Conservation (phyloP, 2,888 invertebrate species). For the Meiosimyza decipiens region DNA sequence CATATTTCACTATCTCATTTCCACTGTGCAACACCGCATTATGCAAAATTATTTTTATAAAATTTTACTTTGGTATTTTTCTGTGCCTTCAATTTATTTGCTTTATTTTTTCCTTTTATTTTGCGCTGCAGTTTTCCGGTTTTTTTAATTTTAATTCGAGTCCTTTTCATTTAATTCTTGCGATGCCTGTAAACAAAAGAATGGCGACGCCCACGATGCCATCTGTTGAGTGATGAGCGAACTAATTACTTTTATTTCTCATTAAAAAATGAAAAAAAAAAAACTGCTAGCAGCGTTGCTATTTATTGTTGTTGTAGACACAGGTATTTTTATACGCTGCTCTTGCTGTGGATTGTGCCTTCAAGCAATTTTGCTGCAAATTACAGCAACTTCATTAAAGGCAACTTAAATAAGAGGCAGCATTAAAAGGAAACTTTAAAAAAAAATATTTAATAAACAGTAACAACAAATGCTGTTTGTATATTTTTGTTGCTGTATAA, state of each 20-base stretch:
- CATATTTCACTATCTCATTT: too few species aligned
- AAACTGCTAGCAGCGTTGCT: background rate
- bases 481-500: conserved; percentile 30
- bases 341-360: conserved; percentile 9
- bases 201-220: conserved; percentile 50
- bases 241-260: conserved; percentile 59
- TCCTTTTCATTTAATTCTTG: conserved; percentile 3
- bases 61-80: background rate
- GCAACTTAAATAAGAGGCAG: conserved; percentile 55
- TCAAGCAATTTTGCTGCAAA: conserved; percentile 32
- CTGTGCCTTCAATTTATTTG: background rate
- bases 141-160: conserved; percentile 23
- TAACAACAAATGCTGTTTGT: conserved; percentile 9
- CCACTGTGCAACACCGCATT: too few species aligned
- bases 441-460: conserved; percentile 31
- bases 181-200: conserved; percentile 13
- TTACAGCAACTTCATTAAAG: conserved; percentile 57
- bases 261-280: background rate
- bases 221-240: conserved; percentile 60
- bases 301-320: too few species aligned
- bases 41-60: conserved; percentile 22
- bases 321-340: background rate
- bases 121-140: background rate
- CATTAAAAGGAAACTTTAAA: conserved; percentile 20
- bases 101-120: background rate